Evolutionary conservation across 2,888 invertebrate species (phyloP), one percentile per base, ranked within the genome.

Genomic region (Lycocerus yunnanus): DNA sequence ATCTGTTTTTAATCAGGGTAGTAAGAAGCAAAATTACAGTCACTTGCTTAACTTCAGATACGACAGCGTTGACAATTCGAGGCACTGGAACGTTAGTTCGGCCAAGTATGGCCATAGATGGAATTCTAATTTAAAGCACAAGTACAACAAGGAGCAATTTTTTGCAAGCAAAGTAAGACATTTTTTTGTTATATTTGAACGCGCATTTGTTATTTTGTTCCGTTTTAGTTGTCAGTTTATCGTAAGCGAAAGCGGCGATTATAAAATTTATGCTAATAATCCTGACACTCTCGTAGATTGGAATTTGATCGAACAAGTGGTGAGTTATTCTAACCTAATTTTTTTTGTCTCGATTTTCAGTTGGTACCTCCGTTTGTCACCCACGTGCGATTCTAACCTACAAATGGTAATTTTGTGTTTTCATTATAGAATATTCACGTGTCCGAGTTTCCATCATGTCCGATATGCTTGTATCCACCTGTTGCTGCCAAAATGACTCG

Each of bases 21-120:
- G 94, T 88, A 96, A 95, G 88, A 96, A 96, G 90, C 95, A 94
- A 89, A 97, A 95, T 89, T 90, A 96, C 89, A 97, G 95, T 88
- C 96, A 97, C 91, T 92, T 97, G 91, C 91, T 97, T 83, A 97
- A 97, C 89, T 97, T 97, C 88, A 93, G 94, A 87, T 96, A 94
- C 86, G 91, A 92, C 78, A 91, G 93, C 66, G 90, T 93, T 67
- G 92, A 90, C 68, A 80, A 79, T 84, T 75, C 74, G 11, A 77
- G 77, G 73, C 81, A 73, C 77, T 78, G 78, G 73, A 82, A 82
- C 72, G 83, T 78, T 84, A 58, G 24, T 27, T 59, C 20, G 9
- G 71, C 71, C 58, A 78, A 76, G 72, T 71, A 27, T 14, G 74
- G 76, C n/a, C 86, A 87, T 82, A 86, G 87, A 77, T 86, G 85